These are phyloP conservation scores for Mesochorus sp. DNA, from an alignment of 2,888 invertebrate genomes.

Conservation along the genomic window DNA sequence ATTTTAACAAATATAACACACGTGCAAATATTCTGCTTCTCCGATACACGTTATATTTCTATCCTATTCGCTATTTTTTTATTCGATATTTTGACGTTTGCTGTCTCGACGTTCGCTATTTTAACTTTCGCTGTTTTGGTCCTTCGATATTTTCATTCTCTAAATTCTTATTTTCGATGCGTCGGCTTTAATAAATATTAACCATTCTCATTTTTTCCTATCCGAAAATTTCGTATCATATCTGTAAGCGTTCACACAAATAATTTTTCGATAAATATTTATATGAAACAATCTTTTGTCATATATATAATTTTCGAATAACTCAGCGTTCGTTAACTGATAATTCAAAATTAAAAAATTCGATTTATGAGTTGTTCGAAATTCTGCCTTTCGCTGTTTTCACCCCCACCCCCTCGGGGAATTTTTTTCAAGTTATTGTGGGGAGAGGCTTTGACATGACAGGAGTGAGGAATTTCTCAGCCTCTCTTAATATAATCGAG, in stretches of 20 bases:
- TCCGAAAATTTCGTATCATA: neutral
- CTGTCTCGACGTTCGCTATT: neutral
- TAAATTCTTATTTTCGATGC: neutral
- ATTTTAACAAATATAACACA: neutral
- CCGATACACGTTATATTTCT: neutral
- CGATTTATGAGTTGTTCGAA: constrained; percentile 7
- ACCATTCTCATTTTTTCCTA: no score
- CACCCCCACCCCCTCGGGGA: neutral
- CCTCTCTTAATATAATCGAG: no score
- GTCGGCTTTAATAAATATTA: no score
- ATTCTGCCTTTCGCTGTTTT: constrained; percentile 13
- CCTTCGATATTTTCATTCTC: constrained; percentile 4
- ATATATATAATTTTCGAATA: constrained; percentile 3
- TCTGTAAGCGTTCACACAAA: no score
- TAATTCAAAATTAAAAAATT: constrained; percentile 4
- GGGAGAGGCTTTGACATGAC: no score
- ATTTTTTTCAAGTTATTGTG: no score
- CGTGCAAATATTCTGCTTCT: neutral
- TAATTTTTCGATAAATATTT: no score
- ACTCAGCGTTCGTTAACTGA: constrained; percentile 1
- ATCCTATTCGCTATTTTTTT: neutral
- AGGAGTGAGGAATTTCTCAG: no score
- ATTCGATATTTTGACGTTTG: neutral
- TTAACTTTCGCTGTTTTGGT: constrained; percentile 1
- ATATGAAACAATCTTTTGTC: neutral